Evolutionary conservation across 2,797 vertebrate genomes (phyloP).

Genomic region (Microctenopoma steveboyesi): DNA sequence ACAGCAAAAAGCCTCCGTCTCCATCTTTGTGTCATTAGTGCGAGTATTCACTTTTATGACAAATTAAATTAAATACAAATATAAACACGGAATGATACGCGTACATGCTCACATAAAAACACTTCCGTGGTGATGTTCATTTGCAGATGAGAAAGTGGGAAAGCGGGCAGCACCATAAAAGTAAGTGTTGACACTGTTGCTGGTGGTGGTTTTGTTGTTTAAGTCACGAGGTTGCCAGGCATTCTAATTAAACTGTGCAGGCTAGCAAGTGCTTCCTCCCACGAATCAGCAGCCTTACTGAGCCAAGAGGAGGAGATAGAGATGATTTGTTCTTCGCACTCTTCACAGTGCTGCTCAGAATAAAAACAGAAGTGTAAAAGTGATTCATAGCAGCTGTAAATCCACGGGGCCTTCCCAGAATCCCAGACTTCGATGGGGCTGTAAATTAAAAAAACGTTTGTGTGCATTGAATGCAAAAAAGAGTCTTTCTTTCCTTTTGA

Average conservation of each 20-base stretch:
- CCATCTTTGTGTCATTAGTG: constrained; percentile 3
- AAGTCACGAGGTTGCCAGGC: constrained; percentile 60
- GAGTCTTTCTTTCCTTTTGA: background rate
- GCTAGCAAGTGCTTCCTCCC: constrained; percentile 42
- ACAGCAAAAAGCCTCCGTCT: constrained; percentile 21
- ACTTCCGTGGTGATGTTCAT: background rate
- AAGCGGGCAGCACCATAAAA: constrained; percentile 40
- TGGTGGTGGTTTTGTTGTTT: constrained; percentile 57
- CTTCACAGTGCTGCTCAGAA: constrained; percentile 8
- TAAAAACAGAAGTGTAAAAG: constrained; percentile 30
- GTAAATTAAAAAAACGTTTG: background rate
- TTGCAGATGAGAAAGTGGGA: constrained; percentile 22
- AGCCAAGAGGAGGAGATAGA: constrained; percentile 37
- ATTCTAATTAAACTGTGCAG: constrained; percentile 66
- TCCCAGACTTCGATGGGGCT: background rate
- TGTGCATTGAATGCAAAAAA: background rate
- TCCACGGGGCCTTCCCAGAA: constrained; percentile 5
- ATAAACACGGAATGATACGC: background rate
- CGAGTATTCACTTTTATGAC: constrained; percentile 1
- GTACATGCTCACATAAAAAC: background rate
- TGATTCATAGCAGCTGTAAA: constrained; percentile 29
- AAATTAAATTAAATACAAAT: constrained; percentile 10
- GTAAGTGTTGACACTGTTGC: constrained; percentile 49
- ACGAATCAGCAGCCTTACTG: constrained; percentile 29
- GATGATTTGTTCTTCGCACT: constrained; percentile 22